phyloP scores from a whole-genome alignment of 1,140 invertebrate genomes.

The Laupala kohalensis region DNA sequence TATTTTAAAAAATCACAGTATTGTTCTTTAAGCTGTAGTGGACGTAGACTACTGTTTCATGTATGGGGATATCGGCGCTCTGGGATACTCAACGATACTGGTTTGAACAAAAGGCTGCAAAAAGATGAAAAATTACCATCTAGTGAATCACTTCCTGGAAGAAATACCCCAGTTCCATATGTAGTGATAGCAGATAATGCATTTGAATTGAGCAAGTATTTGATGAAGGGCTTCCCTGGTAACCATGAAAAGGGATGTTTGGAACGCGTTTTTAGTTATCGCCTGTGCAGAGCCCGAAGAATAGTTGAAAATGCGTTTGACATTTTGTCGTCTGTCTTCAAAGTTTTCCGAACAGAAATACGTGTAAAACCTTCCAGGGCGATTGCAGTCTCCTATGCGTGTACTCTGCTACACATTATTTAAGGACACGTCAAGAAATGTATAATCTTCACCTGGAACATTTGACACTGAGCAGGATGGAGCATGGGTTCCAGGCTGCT shows the following conservation, averaged over 20 bases:
- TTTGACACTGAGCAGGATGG: too few relatives aligned
- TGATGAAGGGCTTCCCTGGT: conserved; percentile 22
- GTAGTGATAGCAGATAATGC: conserved; percentile 27
- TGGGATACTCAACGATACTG: neutral
- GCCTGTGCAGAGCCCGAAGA: conserved; percentile 20
- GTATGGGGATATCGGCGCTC: too few relatives aligned
- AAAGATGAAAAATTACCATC: conserved; percentile 19
- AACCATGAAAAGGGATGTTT: conserved; percentile 15
- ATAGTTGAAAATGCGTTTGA: conserved; percentile 31
- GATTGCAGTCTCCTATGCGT: too few relatives aligned
- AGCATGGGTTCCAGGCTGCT: too few relatives aligned
- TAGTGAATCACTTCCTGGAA: conserved; percentile 15
- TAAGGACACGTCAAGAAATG: too few relatives aligned
- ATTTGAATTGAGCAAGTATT: conserved; percentile 21
- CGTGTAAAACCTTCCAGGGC: conserved; percentile 5
- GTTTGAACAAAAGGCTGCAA: neutral
- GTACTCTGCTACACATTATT: too few relatives aligned
- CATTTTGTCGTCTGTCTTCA: conserved; percentile 19
- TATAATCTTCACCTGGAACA: too few relatives aligned
- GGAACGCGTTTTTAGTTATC: conserved; percentile 22
- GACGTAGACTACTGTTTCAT: too few relatives aligned
- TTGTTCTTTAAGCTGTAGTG: too few relatives aligned
- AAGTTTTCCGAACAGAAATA: conserved; percentile 16
- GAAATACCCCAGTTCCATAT: conserved; percentile 15
- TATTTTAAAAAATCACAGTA: too few relatives aligned